Base-by-base conservation (phyloP, 2,113 vertebrate genomes). In the Chloropsis cyanopogon region DNA sequence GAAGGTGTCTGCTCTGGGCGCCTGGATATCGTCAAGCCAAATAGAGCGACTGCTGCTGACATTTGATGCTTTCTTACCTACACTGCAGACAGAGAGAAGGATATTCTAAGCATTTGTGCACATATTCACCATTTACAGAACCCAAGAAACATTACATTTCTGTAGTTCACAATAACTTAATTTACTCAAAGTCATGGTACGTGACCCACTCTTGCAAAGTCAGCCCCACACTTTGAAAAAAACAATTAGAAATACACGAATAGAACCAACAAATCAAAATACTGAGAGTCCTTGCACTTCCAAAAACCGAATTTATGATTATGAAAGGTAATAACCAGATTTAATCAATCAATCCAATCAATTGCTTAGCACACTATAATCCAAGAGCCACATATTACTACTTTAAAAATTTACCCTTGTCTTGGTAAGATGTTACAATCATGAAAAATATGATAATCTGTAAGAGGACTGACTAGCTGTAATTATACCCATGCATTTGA, bases 1-100 rank as follows among this genome's bases (percentile, higher is more conserved):
- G 97, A 99, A 99, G 6, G 93, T 96, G 69, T 98, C 98, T 66
- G 96, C 90, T 6, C 96, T 94, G 78, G 96, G 92, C 22, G 87
- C 65, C 96, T 98, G 96, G 44, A 98, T 7, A 60, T 99, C 99
- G 92, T 99, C 99, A 47, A 99, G 97, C 99, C 99, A 99, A 82
- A 98, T 86, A 63, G 97, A 98, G 56, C 2, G 54, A 65, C 11
- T 94, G 78, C 88, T 94, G 37, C 6, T 7, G 72, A 68, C 73
- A 56, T 41, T 64, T 50, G 97, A 52, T 20, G 92, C 81, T 70
- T 90, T 68, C 61, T 92, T 88, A 86, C 77, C 98, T 97, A 91
- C 49, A 69, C 95, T 98, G 93, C 41, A 90, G 35, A 91, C 91
- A 72, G 75, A 12, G 24, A 93, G 10, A 28, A 70, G 13, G 11